Evolutionary conservation across 2,888 invertebrate species (phyloP).

Genomic region (Bhutanitis thaidina): DNA sequence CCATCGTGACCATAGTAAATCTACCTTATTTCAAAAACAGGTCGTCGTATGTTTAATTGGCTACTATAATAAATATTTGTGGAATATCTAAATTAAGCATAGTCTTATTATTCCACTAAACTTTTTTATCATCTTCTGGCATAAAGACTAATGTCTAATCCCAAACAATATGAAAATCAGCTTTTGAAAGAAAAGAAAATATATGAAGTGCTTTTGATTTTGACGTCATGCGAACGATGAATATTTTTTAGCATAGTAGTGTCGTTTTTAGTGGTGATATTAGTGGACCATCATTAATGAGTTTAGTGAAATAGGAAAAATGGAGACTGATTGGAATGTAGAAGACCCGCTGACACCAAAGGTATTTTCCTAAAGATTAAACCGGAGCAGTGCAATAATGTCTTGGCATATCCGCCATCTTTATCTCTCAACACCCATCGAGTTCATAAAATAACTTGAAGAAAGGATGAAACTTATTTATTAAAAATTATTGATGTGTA

Average conservation of each 20-base stretch:
- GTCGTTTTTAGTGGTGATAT: constrained; percentile 60
- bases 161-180: constrained; percentile 24
- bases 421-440: constrained; percentile 48
- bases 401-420: constrained; percentile 73
- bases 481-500: neutral
- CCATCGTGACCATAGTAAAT: no score
- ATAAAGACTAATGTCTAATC: constrained; percentile 28
- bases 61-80: no score
- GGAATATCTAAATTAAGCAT: no score
- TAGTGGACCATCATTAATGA: constrained; percentile 69
- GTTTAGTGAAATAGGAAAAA: constrained; percentile 86
- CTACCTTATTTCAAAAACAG: no score
- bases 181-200: constrained; percentile 40
- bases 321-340: constrained; percentile 95
- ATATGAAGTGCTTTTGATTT: constrained; percentile 36
- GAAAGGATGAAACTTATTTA: constrained; percentile 7
- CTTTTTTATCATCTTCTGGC: no score
- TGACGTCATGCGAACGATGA: constrained; percentile 74
- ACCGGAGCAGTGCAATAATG: constrained; percentile 63
- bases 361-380: constrained; percentile 53
- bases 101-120: no score
- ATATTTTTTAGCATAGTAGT: constrained; percentile 56
- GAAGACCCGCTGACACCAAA: constrained; percentile 82
- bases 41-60: no score
- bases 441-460: constrained; percentile 37